Conservation (phyloP, 2,888 invertebrate genomes). For the Pollenia labialis region DNA sequence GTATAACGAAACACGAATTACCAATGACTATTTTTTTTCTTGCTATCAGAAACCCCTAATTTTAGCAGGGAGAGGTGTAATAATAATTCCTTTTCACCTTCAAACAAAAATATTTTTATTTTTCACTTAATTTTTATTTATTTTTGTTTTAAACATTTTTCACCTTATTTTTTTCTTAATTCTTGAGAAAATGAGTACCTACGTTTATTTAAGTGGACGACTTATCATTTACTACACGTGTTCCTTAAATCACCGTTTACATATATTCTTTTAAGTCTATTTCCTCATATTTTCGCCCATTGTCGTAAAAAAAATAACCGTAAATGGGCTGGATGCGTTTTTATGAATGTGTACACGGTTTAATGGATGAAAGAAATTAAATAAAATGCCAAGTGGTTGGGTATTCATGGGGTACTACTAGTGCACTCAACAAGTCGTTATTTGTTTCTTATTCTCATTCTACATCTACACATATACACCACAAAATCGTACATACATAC, state of each 20-base stretch:
- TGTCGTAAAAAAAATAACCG: slow-evolving; percentile 51
- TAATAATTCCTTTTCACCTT: no score
- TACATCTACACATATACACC: background rate
- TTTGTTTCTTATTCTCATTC: slow-evolving; percentile 41
- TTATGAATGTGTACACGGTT: slow-evolving; percentile 63
- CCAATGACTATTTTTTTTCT: no score
- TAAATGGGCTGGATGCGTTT: slow-evolving; percentile 66
- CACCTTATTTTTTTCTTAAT: no score
- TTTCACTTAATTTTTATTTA: no score
- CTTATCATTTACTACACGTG: no score
- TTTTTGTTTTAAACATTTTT: no score
- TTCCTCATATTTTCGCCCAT: slow-evolving; percentile 21
- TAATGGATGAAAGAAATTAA: slow-evolving; percentile 72
- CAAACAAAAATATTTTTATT: no score
- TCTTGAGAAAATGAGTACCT: no score
- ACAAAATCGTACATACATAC: slow-evolving; percentile 10
- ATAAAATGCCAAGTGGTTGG: slow-evolving; percentile 67
- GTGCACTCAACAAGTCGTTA: slow-evolving; percentile 60
- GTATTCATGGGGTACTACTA: slow-evolving; percentile 42
- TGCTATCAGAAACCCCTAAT: no score
- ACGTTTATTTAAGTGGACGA: no score
- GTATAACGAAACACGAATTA: background rate
- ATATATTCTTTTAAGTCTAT: slow-evolving; percentile 28
- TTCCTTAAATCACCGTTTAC: background rate
- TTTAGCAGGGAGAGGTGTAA: no score